Evolutionary conservation across 2,113 vertebrate species (phyloP).

Genomic region (Capreolus pygargus): DNA sequence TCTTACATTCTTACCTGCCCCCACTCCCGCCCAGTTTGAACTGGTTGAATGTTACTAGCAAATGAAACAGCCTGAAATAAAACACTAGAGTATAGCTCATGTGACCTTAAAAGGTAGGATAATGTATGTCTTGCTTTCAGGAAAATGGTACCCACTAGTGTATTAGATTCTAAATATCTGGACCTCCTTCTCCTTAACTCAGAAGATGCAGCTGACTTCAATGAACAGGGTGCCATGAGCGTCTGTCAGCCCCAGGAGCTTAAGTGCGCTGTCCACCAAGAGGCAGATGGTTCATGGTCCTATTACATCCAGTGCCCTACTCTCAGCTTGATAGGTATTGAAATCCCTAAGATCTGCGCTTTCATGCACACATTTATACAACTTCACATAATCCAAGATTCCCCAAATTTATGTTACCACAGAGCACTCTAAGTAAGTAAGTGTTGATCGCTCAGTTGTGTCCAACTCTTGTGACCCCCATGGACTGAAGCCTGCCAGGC

Average conservation of each 20-base stretch:
- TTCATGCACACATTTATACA: background rate
- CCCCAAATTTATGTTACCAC: background rate
- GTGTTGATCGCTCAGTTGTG: background rate
- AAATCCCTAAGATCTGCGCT: background rate
- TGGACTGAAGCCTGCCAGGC: background rate
- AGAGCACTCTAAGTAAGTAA: background rate
- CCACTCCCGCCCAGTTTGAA: background rate
- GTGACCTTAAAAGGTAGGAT: background rate
- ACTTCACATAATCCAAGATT: background rate
- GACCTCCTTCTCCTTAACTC: background rate
- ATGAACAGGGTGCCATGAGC: background rate
- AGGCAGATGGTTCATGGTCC: background rate
- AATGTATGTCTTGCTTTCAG: background rate
- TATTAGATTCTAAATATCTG: background rate
- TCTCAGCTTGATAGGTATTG: background rate
- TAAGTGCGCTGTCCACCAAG: background rate
- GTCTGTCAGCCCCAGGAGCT: background rate
- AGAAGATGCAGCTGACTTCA: background rate
- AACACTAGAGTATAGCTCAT: background rate
- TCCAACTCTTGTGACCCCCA: background rate
- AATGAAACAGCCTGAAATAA: background rate
- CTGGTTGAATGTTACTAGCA: background rate
- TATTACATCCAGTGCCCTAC: background rate
- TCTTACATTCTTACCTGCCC: background rate
- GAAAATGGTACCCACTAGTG: background rate